phyloP scores from a whole-genome alignment of 2,888 invertebrate species.

The Dryadula phaetusa region DNA sequence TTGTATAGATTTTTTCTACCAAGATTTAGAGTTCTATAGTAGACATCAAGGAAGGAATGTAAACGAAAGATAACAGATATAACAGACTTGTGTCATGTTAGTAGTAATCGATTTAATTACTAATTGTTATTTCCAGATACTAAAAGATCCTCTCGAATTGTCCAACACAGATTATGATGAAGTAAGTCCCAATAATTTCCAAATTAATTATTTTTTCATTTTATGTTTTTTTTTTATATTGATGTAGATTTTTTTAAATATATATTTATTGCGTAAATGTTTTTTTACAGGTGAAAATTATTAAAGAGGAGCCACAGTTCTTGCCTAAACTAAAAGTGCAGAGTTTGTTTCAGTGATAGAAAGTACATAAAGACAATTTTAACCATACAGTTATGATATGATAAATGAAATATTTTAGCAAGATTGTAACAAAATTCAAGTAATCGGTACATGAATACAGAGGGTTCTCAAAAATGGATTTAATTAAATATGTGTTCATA shows the following conservation, averaged over 20 bases:
- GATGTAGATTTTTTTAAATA: no score
- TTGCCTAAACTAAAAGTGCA: slow-evolving; percentile 76
- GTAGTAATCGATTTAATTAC: no score
- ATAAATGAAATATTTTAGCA: slow-evolving; percentile 28
- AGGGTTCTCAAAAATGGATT: not conserved
- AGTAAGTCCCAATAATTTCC: slow-evolving; percentile 41
- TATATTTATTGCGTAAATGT: not conserved
- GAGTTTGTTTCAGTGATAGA: slow-evolving; percentile 75
- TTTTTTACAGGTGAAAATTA: slow-evolving; percentile 69
- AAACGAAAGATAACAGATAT: no score
- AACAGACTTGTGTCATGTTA: no score
- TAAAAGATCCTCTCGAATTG: slow-evolving; percentile 51
- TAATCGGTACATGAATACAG: slow-evolving; percentile 10
- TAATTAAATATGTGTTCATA: slow-evolving; percentile 6
- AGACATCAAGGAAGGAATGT: no score
- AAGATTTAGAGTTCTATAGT: no score
- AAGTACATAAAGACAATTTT: slow-evolving; percentile 18
- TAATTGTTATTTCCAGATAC: slow-evolving; percentile 45
- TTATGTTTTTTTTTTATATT: no score
- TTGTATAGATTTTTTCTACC: no score
- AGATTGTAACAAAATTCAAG: slow-evolving; percentile 1
- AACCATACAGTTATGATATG: slow-evolving; percentile 20
- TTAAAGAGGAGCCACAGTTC: slow-evolving; percentile 66
- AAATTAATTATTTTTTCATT: no score
- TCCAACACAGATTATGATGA: slow-evolving; percentile 49